These are phyloP conservation scores for Bagarius yarrelli DNA, from an alignment of 2,113 vertebrate species.

Conservation along the genomic window DNA sequence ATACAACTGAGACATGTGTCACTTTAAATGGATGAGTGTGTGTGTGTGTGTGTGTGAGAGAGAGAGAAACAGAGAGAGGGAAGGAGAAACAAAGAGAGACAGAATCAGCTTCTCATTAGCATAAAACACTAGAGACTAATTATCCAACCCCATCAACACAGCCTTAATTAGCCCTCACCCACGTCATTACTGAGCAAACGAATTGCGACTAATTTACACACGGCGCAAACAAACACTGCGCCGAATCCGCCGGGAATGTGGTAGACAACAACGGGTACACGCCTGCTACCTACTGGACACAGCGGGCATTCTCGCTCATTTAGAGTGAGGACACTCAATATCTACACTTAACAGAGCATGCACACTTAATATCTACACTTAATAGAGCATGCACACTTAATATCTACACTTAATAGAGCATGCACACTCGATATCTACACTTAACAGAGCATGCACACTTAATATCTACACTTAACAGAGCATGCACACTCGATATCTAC, in stretches of 20 bases:
- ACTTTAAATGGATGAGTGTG: neutral
- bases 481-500: no score
- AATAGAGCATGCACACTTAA: neutral
- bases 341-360: neutral
- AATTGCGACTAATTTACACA: constrained; percentile 75
- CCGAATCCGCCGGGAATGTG: constrained; percentile 62
- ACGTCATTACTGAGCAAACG: constrained; percentile 77
- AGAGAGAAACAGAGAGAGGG: neutral
- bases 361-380: neutral
- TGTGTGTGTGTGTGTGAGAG: constrained; percentile 6
- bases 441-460: no score
- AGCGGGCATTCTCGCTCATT: neutral
- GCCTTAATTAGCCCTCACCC: constrained; percentile 73
- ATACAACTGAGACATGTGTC: neutral
- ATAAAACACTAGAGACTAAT: constrained; percentile 74
- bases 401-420: no score
- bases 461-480: no score
- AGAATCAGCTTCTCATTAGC: constrained; percentile 75
- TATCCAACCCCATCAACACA: constrained; percentile 74
- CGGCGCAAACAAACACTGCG: constrained; percentile 68
- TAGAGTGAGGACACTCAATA: neutral
- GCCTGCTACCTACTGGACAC: neutral
- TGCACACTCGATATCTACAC: no score
- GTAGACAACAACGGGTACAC: neutral
- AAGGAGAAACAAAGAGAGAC: constrained; percentile 45